These are phyloP conservation scores for Rutpela maculata DNA, from an alignment of 2,888 invertebrate genomes.

Conservation along the genomic window DNA sequence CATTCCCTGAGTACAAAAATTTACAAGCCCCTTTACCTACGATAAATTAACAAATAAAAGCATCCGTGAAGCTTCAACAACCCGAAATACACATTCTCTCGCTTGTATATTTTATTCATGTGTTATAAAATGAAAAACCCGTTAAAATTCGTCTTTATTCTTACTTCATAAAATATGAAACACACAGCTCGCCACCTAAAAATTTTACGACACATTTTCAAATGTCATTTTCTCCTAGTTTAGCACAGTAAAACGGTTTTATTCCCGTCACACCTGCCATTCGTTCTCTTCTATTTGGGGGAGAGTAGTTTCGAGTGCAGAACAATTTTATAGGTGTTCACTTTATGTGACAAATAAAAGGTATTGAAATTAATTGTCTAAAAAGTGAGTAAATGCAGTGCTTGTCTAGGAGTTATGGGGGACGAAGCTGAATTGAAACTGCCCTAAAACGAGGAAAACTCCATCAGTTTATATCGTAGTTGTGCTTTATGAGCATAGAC, in stretches of 20 bases:
- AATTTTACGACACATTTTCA: conserved; percentile 53
- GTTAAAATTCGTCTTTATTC: conserved; percentile 29
- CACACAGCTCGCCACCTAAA: conserved; percentile 26
- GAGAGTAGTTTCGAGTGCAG: conserved; percentile 21
- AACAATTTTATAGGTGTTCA: conserved; percentile 46
- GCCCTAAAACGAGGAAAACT: conserved; percentile 6
- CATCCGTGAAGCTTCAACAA: neutral
- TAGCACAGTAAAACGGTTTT: conserved; percentile 38
- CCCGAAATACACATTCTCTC: neutral
- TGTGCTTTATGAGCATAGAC: neutral
- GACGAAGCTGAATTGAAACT: conserved; percentile 1
- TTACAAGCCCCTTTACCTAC: neutral
- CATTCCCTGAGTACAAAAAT: neutral
- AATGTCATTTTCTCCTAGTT: conserved; percentile 47
- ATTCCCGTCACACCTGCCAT: conserved; percentile 45
- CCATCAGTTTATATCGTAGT: neutral
- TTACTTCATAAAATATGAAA: conserved; percentile 21
- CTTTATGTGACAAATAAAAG: conserved; percentile 53
- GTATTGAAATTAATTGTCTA: conserved; percentile 50
- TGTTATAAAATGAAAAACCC: conserved; percentile 25
- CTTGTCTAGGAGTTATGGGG: conserved; percentile 21
- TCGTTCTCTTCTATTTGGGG: conserved; percentile 19
- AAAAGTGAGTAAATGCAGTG: conserved; percentile 22
- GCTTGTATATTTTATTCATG: conserved; percentile 16
- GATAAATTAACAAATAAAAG: neutral